Percentiles rank a stretch among this genome's conserved stretches.
Conservation (phyloP, 2,797 vertebrate species). For the Onychomys torridus region DNA sequence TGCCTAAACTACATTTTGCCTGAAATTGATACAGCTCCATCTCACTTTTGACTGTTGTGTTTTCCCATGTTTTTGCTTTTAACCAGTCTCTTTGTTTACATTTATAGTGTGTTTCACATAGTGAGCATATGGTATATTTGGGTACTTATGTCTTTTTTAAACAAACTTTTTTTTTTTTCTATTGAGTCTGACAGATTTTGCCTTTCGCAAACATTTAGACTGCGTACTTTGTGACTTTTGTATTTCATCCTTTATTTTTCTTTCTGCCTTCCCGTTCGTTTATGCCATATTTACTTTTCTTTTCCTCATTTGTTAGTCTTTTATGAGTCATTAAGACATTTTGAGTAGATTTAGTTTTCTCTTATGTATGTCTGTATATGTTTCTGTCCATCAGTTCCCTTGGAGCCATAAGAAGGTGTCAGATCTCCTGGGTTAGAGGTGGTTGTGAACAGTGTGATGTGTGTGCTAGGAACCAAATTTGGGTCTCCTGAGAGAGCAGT, state of each 20-base stretch:
- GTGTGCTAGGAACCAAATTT: no score
- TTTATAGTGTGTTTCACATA: conserved; percentile 28
- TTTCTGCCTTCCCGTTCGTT: neutral
- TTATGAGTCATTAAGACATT: neutral
- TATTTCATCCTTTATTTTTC: conserved; percentile 6
- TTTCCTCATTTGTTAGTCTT: neutral
- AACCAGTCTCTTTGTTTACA: conserved; percentile 29
- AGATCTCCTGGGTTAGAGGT: neutral
- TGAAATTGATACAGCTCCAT: neutral
- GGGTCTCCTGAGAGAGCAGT: neutral
- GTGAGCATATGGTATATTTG: neutral
- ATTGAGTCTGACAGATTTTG: neutral
- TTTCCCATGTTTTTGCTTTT: conserved; percentile 20
- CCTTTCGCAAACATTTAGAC: conserved; percentile 16
- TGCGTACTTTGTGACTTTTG: neutral
- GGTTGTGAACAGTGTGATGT: neutral
- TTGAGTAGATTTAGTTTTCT: neutral
- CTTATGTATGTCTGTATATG: no score
- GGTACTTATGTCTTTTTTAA: neutral
- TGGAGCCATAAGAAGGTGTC: neutral
- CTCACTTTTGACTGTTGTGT: neutral
- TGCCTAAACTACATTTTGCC: neutral
- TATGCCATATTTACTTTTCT: neutral
- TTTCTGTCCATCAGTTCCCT: neutral
- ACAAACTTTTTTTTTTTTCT: neutral